phyloP scores from a whole-genome alignment of 92 coral and sea anemone genomes.

The Isaurus tuberculatus region DNA sequence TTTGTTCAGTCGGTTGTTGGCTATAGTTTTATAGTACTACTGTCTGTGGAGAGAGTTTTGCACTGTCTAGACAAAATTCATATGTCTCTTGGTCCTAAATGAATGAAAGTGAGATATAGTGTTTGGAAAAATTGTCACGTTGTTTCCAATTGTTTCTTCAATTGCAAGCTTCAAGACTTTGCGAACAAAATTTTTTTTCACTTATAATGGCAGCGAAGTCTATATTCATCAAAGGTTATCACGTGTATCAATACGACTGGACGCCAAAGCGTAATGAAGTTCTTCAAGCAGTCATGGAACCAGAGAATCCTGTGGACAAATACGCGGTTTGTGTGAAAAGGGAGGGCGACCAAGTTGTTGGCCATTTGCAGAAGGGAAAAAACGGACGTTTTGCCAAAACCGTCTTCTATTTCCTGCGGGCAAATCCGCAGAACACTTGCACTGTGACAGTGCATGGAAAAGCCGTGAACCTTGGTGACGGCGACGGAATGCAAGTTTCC shows the following conservation, averaged over 20 bases:
- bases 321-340: constrained; percentile 24
- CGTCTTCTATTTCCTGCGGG: constrained; percentile 28
- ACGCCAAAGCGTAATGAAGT: constrained; percentile 27
- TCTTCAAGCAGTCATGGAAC: constrained; percentile 21
- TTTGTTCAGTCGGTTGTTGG: constrained; percentile 28
- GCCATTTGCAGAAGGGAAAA: constrained; percentile 31
- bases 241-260: constrained; percentile 30
- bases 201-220: constrained; percentile 16
- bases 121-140: constrained; percentile 18
- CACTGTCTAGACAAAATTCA: constrained; percentile 22
- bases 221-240: constrained; percentile 16
- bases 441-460: constrained; percentile 30
- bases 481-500: constrained; percentile 62
- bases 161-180: constrained; percentile 21
- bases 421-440: constrained; percentile 35
- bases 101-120: neutral
- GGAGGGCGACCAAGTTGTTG: constrained; percentile 30
- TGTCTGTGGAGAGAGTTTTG: constrained; percentile 10
- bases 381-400: constrained; percentile 33
- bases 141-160: constrained; percentile 14
- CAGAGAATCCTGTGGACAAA: constrained; percentile 31
- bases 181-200: constrained; percentile 14
- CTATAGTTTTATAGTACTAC: constrained; percentile 14
- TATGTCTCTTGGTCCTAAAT: constrained; percentile 13
- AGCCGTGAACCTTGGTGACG: constrained; percentile 24